phyloP scores from a whole-genome alignment of 2,888 invertebrate genomes.

The Polydrusus pterygomalis region DNA sequence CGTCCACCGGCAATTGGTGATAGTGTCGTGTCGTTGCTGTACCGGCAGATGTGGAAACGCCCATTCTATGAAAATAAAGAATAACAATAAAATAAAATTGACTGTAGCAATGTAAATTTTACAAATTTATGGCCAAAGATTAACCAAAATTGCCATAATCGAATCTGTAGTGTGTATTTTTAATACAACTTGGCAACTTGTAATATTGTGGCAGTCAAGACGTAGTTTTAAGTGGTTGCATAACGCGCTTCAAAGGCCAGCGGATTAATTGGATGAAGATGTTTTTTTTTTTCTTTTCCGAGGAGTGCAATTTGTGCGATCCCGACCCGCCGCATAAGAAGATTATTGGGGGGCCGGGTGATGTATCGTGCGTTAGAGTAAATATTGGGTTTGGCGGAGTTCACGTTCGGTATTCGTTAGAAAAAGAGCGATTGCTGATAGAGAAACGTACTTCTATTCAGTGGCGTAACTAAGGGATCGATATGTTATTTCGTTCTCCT shows the following conservation, averaged over 20 bases:
- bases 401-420: slow-evolving; percentile 31
- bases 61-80: too few relatives aligned
- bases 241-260: slow-evolving; percentile 51
- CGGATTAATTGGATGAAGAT: slow-evolving; percentile 55
- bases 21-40: too few relatives aligned
- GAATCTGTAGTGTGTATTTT: too few relatives aligned
- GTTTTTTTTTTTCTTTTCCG: slow-evolving; percentile 34
- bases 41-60: too few relatives aligned
- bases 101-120: too few relatives aligned
- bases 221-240: slow-evolving; percentile 26
- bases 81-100: too few relatives aligned
- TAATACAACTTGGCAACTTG: too few relatives aligned
- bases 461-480: not conserved
- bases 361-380: slow-evolving; percentile 51
- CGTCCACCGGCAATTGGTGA: too few relatives aligned
- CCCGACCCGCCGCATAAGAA: slow-evolving; percentile 40
- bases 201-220: too few relatives aligned
- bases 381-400: slow-evolving; percentile 44
- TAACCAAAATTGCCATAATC: too few relatives aligned
- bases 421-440: slow-evolving; percentile 41
- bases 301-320: slow-evolving; percentile 51
- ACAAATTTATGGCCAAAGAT: too few relatives aligned
- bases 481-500: too few relatives aligned
- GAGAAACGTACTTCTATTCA: slow-evolving; percentile 25
- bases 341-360: slow-evolving; percentile 47